These are phyloP conservation scores for Tetramorium simillimum DNA, from an alignment of 1,140 invertebrate genomes.

Conservation along the genomic window DNA sequence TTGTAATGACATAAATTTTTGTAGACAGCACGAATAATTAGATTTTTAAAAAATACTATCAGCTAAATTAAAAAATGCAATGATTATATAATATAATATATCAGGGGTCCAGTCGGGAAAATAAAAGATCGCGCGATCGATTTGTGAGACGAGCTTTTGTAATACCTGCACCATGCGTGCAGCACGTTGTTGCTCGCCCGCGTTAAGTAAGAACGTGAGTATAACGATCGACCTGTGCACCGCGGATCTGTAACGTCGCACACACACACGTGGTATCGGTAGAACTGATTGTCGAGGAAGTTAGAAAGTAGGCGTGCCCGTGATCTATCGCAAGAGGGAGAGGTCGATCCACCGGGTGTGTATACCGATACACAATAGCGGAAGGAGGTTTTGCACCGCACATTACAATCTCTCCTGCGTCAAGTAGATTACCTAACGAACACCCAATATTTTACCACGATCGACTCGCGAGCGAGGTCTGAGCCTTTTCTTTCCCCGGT, in stretches of 20 bases:
- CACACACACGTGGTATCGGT: constrained; percentile 51
- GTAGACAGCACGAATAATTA: background rate
- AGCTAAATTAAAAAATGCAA: background rate
- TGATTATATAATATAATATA: background rate
- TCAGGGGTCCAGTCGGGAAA: background rate
- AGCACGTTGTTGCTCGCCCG: background rate
- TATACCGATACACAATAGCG: constrained; percentile 36
- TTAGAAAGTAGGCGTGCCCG: constrained; percentile 81
- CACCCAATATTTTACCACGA: constrained; percentile 37
- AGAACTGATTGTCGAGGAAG: constrained; percentile 78
- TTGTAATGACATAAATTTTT: background rate
- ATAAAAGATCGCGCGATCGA: background rate
- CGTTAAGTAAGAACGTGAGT: constrained; percentile 49
- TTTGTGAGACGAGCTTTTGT: constrained; percentile 27
- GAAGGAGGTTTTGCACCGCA: constrained; percentile 18
- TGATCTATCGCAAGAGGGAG: constrained; percentile 74
- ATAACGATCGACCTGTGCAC: constrained; percentile 47
- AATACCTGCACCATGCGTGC: constrained; percentile 6
- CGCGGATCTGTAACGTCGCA: constrained; percentile 35
- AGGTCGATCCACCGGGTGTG: constrained; percentile 75
- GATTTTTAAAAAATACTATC: background rate
- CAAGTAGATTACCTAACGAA: constrained; percentile 36
- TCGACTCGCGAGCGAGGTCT: background rate
- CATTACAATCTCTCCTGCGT: constrained; percentile 24
- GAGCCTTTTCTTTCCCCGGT: background rate